Evolutionary conservation across 1,140 invertebrate species (phyloP).

Genomic region (Eciton burchellii): DNA sequence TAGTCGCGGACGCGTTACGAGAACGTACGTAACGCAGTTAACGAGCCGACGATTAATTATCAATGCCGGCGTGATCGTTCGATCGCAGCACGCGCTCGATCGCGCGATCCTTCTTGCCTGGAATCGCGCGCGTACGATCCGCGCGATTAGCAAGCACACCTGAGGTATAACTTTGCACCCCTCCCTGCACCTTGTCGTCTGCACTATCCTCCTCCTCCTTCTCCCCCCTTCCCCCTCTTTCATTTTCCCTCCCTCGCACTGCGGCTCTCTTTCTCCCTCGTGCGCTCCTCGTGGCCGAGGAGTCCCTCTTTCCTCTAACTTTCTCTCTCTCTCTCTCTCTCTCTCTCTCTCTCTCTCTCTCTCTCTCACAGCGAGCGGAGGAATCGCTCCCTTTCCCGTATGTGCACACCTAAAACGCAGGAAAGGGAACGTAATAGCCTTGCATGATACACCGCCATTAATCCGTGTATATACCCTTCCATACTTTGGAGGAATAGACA

Average conservation of each 20-base stretch:
- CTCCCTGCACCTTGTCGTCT: conserved; percentile 31
- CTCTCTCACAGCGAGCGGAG: background rate
- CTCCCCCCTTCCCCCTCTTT: conserved; percentile 32
- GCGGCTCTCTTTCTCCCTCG: conserved; percentile 20
- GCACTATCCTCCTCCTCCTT: conserved; percentile 37
- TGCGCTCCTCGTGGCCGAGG: too few species aligned
- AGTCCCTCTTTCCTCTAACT: too few species aligned
- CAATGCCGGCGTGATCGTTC: conserved; percentile 67
- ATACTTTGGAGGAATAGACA: conserved; percentile 81
- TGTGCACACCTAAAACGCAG: conserved; percentile 72
- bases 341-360: conserved; percentile 32
- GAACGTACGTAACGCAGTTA: conserved; percentile 72
- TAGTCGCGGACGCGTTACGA: conserved; percentile 51
- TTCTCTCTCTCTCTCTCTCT: conserved; percentile 48
- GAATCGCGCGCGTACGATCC: conserved; percentile 54
- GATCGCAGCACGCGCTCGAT: conserved; percentile 50
- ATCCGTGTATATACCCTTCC: conserved; percentile 76
- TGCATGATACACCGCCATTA: conserved; percentile 80
- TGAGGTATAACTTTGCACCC: conserved; percentile 41
- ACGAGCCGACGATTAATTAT: conserved; percentile 72
- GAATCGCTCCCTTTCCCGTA: conserved; percentile 55
- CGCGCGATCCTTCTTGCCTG: conserved; percentile 17
- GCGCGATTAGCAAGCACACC: background rate
- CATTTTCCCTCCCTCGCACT: conserved; percentile 36
- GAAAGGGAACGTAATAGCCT: conserved; percentile 80